A percentile compares a stretch with the other conserved stretches of the same genome.
Evolutionary conservation across 2,888 invertebrate species (phyloP).

Genomic region (Apomyelois bistriatella): DNA sequence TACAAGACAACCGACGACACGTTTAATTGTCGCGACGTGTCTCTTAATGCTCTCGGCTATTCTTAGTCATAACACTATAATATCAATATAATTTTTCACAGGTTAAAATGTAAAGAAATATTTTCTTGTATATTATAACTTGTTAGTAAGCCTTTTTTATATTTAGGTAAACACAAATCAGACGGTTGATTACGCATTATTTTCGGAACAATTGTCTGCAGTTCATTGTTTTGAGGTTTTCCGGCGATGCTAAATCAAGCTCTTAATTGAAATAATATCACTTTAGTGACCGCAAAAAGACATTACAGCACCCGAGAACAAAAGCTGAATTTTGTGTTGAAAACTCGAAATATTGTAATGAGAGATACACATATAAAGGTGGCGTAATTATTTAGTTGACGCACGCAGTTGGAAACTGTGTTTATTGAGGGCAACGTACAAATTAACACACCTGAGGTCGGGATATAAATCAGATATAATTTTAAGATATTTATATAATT

Average conservation of each 20-base stretch:
- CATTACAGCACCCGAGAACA: constrained; percentile 63
- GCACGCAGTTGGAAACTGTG: constrained; percentile 43
- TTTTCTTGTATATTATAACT: background rate
- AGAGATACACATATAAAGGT: constrained; percentile 40
- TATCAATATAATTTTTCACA: constrained; percentile 30
- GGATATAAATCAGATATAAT: constrained; percentile 21
- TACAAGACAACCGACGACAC: constrained; percentile 75
- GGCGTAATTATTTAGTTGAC: constrained; percentile 54
- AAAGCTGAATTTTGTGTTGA: constrained; percentile 69
- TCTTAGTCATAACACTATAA: constrained; percentile 59
- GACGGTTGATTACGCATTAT: constrained; percentile 64
- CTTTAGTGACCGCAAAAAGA: constrained; percentile 68
- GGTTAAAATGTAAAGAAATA: too few relatives aligned
- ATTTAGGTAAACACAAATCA: constrained; percentile 46
- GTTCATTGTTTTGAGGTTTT: constrained; percentile 75
- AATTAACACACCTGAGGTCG: constrained; percentile 33
- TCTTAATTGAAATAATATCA: constrained; percentile 73
- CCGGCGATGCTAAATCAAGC: constrained; percentile 63
- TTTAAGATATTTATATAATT: constrained; percentile 9
- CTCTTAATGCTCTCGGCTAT: constrained; percentile 58
- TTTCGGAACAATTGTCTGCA: constrained; percentile 60
- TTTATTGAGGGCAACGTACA: constrained; percentile 35
- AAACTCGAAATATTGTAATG: constrained; percentile 66
- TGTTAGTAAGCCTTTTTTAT: background rate
- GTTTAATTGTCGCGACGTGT: constrained; percentile 68